Evolutionary conservation across 2,888 invertebrate species (phyloP), one percentile per base, ranked within the genome.

Genomic region (Amblyteles armatorius): DNA sequence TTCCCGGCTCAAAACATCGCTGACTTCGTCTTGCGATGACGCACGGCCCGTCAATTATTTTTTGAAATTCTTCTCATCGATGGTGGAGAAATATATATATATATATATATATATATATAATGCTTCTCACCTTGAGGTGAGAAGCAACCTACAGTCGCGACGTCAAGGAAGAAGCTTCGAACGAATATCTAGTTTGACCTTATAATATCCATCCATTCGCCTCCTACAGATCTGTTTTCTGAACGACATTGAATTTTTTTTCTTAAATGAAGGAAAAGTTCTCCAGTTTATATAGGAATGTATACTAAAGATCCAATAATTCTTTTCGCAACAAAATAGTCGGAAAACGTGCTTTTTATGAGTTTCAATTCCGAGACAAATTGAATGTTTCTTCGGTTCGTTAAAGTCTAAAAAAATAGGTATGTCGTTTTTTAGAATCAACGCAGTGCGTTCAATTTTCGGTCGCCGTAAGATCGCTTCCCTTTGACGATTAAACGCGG

Each of bases 1-100:
- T 13, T 57, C 57, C 26, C 57, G 11, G 57, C 22, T 26, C 26
- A 26, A 48, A 57, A 26, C 57, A 13, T 57, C 26, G 22, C 13
- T 57, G 22, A 26, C 57, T 60, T 26, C 48, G 48, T 74, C 44
- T 19, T 6, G 19, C 63, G 48, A 74, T 74, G 74, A 74, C 74
- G 63, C 63, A 72, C 40, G 36, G 29, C 6, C n/a, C 11, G 26
- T 48, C 48, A 33, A 74, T n/a, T 57, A 26, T 57, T 57, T 57
- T 57, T 26, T 26, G 22, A 22, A 26, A 22, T 55, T 55, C 19
- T 57, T 57, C 55, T 19, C 19, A 2, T 55, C 26, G 57, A 57
- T 48, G 9, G 11, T 2, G 26, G 26, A 22, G 22, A 57, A 57
- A 57, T 13, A 57, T 1, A 57, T 16, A 48, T 16, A 48, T 16